Base-by-base conservation (phyloP, 2,113 vertebrate species). In the Tragelaphus buxtoni region DNA sequence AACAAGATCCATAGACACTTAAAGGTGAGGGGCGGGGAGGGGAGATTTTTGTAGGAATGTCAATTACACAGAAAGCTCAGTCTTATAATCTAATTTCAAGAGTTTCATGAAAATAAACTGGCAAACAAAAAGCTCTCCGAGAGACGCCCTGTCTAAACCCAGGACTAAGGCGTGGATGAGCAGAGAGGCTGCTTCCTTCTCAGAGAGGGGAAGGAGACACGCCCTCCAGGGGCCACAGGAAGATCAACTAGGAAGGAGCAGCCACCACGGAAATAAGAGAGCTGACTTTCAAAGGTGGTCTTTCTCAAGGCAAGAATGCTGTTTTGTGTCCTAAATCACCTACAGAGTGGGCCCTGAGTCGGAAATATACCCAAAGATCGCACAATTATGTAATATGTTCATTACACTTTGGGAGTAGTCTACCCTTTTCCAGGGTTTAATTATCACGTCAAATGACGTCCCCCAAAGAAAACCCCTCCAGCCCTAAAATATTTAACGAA, bases 91-190 rank as follows among this genome's bases (percentile, higher is more conserved):
- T 12, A 8, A 42, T 30, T 11, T 49, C 3, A 39, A 65, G 79
- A 55, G 20, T 5, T 35, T 65, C 74, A 79, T 7, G 14, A 35
- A 63, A 17, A 60, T 42, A n/a, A 26, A 35, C 30, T 5, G 0
- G 61, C 42, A 63, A 11, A 42, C 9, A 10, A 12, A 9, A 30
- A 18, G 32, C 7, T 13, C 35, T 60, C 69, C 14, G 7, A 4
- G n/a, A 85, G 26, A 9, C 0, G 24, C 2, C 24, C 39, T 5
- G 18, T 14, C 60, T 6, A 26, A 11, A 35, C 3, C 5, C 18
- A 35, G 26, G 32, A 45, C 49, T 17, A 11, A 2, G 0, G 9
- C 3, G 56, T 0, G 2, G 56, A 0, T 1, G 30, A 5, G 7
- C 1, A 4, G 12, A 17, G 85, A 53, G 53, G 30, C 11, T 2